Base-by-base conservation (phyloP, 1,140 invertebrate species). In the Macrosteles quadrilineatus region DNA sequence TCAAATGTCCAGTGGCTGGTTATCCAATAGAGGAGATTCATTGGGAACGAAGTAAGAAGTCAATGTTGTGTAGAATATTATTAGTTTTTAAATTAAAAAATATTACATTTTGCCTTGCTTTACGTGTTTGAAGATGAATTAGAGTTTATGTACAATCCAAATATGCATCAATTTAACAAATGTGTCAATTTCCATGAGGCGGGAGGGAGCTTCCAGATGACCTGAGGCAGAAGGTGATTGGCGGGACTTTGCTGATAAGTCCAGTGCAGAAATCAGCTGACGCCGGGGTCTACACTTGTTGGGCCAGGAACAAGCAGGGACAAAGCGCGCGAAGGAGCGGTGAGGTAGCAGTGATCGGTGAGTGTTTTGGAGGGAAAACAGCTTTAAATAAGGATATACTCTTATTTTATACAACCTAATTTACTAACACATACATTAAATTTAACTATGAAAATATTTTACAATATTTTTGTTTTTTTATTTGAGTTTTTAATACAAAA, bases 1-100 rank as follows among this genome's bases (percentile, higher is more conserved):
- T 96, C 19, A 90, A 91, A 76, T 96, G 94, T 81, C 93, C 93
- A 6, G 93, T 94, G 0, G 91, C 91, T 3, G 91, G 93, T 1
- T 94, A 92, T 79, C 93, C 93, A 6, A 90, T 95, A 69, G 87
- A 91, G 71, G 87, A 90, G 74, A 90, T 94, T 69, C 87, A 87
- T 40, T 95, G 93, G 93, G 90, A 91, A 77, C 86, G 90, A 77
- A 87, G 85, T 86, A 77, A 75, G 71, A 59, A 31, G 14, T n/a
- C 27, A n/a, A 31, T 53, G 9, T 43, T 43, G 1, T n/a, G n/a
- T n/a, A n/a, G n/a, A n/a, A n/a, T n/a, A n/a, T n/a, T n/a, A n/a
- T n/a, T n/a, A n/a, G n/a, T n/a, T n/a, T n/a, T n/a, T n/a, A n/a
- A n/a, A n/a, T n/a, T n/a, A n/a, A n/a, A n/a, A n/a, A n/a, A n/a